Evolutionary conservation across 2,888 invertebrate genomes (phyloP).

Genomic region (Xylota segnis): DNA sequence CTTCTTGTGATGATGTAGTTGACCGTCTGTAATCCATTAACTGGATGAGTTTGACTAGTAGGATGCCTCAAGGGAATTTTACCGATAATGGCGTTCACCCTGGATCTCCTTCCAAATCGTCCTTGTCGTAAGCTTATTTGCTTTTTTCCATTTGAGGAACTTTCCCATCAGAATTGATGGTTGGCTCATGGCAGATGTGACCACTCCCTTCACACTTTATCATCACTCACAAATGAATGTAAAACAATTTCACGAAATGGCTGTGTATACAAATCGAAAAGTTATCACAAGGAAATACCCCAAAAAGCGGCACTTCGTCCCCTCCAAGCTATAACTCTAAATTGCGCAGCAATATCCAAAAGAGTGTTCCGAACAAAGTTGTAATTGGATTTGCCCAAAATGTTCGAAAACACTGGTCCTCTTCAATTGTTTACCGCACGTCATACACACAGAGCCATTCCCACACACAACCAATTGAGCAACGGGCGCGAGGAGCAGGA

Average conservation of each 20-base stretch:
- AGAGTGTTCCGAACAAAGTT: slow-evolving; percentile 55
- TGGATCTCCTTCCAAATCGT: no score
- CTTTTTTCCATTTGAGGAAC: no score
- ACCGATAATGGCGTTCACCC: no score
- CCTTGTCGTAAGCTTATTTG: no score
- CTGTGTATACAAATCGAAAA: slow-evolving; percentile 32
- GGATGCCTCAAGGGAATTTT: no score
- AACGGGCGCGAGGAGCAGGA: slow-evolving; percentile 2
- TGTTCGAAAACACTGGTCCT: slow-evolving; percentile 44
- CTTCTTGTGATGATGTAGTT: no score
- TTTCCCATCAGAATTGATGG: no score
- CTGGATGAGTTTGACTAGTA: no score
- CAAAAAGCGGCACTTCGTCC: neutral
- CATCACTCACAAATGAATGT: neutral
- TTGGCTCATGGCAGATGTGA: no score
- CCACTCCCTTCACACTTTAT: no score
- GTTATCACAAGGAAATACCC: slow-evolving; percentile 7
- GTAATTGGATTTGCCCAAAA: slow-evolving; percentile 65
- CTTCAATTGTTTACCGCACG: slow-evolving; percentile 39
- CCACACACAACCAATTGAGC: slow-evolving; percentile 36
- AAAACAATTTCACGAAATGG: neutral
- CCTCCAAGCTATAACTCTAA: slow-evolving; percentile 35
- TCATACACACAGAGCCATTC: slow-evolving; percentile 36
- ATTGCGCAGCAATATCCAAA: slow-evolving; percentile 47
- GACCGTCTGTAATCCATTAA: no score